phyloP scores from a whole-genome alignment of 1,140 invertebrate genomes.

The Drosophila virilis region DNA sequence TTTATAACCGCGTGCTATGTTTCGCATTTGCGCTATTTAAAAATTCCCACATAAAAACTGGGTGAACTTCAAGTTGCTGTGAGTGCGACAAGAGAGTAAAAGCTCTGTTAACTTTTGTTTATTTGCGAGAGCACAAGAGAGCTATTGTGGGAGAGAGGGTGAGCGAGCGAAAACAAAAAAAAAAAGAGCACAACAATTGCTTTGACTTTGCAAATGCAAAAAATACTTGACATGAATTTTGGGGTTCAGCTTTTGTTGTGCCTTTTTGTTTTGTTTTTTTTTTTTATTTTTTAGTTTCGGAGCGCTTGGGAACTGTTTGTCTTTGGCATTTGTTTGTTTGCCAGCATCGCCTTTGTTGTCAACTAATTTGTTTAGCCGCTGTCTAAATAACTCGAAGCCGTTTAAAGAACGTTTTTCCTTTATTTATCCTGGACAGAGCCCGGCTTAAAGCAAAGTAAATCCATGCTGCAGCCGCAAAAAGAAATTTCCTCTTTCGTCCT shows the following conservation, averaged over 20 bases:
- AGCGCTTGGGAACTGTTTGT: constrained; percentile 52
- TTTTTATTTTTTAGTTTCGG: constrained; percentile 33
- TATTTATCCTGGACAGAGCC: constrained; percentile 12
- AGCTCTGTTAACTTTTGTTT: constrained; percentile 49
- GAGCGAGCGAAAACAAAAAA: not conserved
- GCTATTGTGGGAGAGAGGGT: not conserved
- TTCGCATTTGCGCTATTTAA: constrained; percentile 52
- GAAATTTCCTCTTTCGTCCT: not conserved
- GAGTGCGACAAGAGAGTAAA: constrained; percentile 28
- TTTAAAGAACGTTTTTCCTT: constrained; percentile 34
- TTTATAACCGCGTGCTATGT: constrained; percentile 49
- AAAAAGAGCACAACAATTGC: constrained; percentile 17
- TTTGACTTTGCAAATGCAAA: constrained; percentile 42
- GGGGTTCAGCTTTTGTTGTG: constrained; percentile 33
- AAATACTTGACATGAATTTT: constrained; percentile 41
- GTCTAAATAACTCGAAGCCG: constrained; percentile 53
- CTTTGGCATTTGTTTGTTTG: constrained; percentile 67
- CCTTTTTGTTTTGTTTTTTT: constrained; percentile 36
- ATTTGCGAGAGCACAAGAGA: constrained; percentile 20
- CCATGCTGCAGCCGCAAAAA: constrained; percentile 2
- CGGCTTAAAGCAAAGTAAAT: not conserved
- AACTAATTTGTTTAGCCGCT: constrained; percentile 73
- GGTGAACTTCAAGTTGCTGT: constrained; percentile 47
- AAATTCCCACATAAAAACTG: constrained; percentile 43
- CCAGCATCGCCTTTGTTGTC: constrained; percentile 53